phyloP scores from a whole-genome alignment of 2,113 vertebrate species.

The Mustela nigripes region DNA sequence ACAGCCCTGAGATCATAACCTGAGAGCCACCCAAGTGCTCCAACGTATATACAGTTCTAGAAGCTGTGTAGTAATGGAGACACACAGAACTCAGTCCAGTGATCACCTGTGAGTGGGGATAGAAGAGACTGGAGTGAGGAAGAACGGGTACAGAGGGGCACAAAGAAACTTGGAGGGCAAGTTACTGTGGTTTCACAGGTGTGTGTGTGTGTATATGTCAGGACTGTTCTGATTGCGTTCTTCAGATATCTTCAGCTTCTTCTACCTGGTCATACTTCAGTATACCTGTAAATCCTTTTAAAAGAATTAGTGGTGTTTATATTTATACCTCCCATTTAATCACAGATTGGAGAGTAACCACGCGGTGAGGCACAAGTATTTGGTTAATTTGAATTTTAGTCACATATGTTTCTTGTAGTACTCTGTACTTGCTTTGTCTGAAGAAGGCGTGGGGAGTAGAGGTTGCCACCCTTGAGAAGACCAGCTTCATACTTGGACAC shows the following conservation, averaged over 20 bases:
- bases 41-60: rapidly evolving
- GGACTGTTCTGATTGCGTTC: neutral
- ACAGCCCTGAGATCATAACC: neutral
- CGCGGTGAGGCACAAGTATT: rapidly evolving
- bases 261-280: too few relatives aligned
- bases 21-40: neutral
- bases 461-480: neutral
- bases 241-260: neutral
- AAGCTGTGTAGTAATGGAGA: neutral
- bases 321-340: neutral
- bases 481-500: rapidly evolving
- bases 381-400: neutral
- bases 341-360: neutral
- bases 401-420: neutral
- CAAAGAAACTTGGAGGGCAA: neutral
- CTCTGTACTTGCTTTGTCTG: neutral
- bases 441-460: neutral
- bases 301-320: neutral
- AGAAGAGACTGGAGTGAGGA: neutral
- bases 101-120: neutral
- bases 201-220: rapidly evolving
- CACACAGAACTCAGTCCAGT: neutral
- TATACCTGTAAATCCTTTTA: too few relatives aligned
- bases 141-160: neutral
- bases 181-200: neutral